Evolutionary conservation across 2,797 vertebrate genomes (phyloP).

Genomic region (Tamandua tetradactyla): DNA sequence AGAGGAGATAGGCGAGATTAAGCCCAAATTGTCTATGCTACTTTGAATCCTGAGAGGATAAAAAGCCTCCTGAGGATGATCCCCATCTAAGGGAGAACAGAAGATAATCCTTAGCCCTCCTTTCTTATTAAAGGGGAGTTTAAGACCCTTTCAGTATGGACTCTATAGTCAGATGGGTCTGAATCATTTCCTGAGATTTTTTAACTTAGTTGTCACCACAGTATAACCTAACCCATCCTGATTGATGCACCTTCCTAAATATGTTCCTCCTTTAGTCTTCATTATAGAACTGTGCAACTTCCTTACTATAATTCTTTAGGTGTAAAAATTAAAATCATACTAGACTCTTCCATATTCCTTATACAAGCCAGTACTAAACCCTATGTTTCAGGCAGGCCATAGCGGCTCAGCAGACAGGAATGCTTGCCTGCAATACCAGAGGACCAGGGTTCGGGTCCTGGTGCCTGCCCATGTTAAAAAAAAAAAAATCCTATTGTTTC

Average conservation of each 20-base stretch:
- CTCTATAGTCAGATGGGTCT: background rate
- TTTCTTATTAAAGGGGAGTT: background rate
- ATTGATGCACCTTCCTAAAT: background rate
- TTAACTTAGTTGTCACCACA: background rate
- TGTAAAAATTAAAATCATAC: background rate
- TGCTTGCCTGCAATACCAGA: too few relatives aligned
- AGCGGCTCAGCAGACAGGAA: too few relatives aligned
- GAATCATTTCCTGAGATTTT: background rate
- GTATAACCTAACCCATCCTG: background rate
- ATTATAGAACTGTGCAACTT: background rate
- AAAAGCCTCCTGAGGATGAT: background rate
- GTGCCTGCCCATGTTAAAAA: too few relatives aligned
- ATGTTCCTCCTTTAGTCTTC: background rate
- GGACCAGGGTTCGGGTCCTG: too few relatives aligned
- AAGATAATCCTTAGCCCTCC: background rate
- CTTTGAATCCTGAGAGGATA: background rate
- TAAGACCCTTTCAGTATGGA: background rate
- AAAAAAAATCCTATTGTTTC: background rate
- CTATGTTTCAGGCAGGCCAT: too few relatives aligned
- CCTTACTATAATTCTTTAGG: background rate
- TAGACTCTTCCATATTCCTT: slow-evolving; percentile 2
- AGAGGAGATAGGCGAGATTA: background rate
- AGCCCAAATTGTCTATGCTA: background rate
- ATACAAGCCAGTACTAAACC: too few relatives aligned
- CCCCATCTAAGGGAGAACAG: too few relatives aligned